These are phyloP conservation scores for Camponotus pennsylvanicus DNA, from an alignment of 1,140 invertebrate genomes.

Conservation along the genomic window DNA sequence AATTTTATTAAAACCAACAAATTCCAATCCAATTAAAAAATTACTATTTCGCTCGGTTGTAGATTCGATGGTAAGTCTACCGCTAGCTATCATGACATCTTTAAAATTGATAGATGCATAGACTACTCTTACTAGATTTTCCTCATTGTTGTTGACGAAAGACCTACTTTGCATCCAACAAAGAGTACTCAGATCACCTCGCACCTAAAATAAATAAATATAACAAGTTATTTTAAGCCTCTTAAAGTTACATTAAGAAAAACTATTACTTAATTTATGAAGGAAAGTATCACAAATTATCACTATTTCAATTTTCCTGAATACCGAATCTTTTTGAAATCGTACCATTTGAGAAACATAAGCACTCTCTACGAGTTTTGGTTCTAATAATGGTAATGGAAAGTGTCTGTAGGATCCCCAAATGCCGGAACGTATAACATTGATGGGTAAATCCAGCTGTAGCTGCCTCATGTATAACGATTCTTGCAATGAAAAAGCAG, in stretches of 20 bases:
- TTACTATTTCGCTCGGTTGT: conserved; percentile 88
- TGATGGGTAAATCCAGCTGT: conserved; percentile 92
- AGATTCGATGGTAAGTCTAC: conserved; percentile 89
- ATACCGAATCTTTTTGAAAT: neutral
- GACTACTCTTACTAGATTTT: conserved; percentile 83
- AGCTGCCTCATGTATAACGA: conserved; percentile 89
- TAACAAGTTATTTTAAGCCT: neutral
- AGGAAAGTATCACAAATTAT: too few species aligned
- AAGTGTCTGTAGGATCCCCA: conserved; percentile 94
- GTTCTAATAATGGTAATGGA: conserved; percentile 83
- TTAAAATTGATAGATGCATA: conserved; percentile 92
- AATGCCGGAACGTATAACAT: conserved; percentile 88
- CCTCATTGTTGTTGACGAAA: conserved; percentile 66
- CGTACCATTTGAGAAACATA: conserved; percentile 91
- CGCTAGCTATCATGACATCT: conserved; percentile 92
- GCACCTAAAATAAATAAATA: conserved; percentile 76
- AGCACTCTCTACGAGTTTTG: conserved; percentile 88
- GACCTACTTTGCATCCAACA: conserved; percentile 91
- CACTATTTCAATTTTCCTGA: neutral
- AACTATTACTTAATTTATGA: too few species aligned
- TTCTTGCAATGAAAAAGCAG: conserved; percentile 88
- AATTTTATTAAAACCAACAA: conserved; percentile 86
- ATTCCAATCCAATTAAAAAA: conserved; percentile 92
- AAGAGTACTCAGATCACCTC: conserved; percentile 94
- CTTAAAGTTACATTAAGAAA: neutral